A percentile compares a stretch with the other conserved stretches of the same genome.
Conservation (phyloP, 2,888 invertebrate genomes). For the Hyppa rectilinea region DNA sequence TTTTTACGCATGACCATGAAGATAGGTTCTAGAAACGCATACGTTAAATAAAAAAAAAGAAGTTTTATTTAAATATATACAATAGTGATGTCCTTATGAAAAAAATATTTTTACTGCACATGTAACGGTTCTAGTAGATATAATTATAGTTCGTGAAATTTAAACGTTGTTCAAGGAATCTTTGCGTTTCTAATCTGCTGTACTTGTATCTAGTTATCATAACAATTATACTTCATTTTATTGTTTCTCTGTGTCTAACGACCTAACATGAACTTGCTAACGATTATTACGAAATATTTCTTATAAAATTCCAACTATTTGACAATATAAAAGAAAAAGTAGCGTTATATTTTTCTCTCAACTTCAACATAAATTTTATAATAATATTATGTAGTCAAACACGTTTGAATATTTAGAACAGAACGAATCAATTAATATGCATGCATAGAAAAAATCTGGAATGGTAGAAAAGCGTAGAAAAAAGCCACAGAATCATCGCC, state of each 20-base stretch:
- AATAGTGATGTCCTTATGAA: not conserved
- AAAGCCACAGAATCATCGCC: not conserved
- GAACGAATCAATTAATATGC: not conserved
- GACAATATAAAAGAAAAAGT: not conserved
- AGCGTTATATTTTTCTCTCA: not conserved
- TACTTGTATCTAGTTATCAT: constrained; percentile 15
- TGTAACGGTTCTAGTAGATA: constrained; percentile 20
- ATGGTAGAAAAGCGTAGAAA: not conserved
- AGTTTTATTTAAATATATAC: not conserved
- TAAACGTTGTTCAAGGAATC: constrained; percentile 57
- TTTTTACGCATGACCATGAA: not conserved
- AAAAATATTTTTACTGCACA: not conserved
- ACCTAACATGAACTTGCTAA: constrained; percentile 1
- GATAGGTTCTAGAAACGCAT: not conserved
- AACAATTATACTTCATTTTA: not conserved
- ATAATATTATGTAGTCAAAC: constrained; percentile 3
- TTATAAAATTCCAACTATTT: not conserved
- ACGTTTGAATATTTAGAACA: constrained; percentile 1
- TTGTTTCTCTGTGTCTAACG: not conserved
- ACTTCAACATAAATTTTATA: not conserved
- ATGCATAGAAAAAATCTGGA: not conserved
- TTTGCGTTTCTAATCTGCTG: constrained; percentile 46
- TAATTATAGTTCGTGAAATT: constrained; percentile 50
- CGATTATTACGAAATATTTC: not conserved
- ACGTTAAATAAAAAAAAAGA: not conserved